phyloP scores from a whole-genome alignment of 2,888 invertebrate species.

The Eudasyphora cyanicolor region DNA sequence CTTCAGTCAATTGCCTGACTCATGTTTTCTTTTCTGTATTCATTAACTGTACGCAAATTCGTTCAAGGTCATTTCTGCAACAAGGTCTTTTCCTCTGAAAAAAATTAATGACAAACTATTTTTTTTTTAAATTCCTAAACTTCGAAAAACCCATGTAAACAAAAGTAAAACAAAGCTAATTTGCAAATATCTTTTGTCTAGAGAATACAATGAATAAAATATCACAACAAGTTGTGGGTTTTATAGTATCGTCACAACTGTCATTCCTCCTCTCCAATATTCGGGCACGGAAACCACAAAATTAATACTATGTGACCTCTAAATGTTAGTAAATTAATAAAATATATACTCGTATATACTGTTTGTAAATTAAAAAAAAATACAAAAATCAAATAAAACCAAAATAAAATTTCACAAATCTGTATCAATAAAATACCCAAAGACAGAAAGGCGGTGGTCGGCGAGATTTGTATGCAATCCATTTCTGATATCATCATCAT shows the following conservation, averaged over 20 bases:
- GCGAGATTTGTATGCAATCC: background rate
- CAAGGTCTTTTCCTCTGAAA: background rate
- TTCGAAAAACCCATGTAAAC: background rate
- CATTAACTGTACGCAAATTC: no score
- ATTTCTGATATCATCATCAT: background rate
- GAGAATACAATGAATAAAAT: background rate
- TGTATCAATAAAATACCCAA: background rate
- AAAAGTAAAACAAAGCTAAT: background rate
- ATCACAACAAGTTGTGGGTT: background rate
- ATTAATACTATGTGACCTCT: background rate
- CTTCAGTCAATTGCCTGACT: no score
- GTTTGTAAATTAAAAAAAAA: background rate
- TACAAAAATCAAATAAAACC: constrained; percentile 3
- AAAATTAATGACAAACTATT: background rate
- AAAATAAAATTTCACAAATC: background rate
- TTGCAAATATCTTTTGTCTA: constrained; percentile 6
- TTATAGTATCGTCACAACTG: background rate
- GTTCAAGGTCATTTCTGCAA: background rate
- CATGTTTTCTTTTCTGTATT: no score
- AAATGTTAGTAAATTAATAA: background rate
- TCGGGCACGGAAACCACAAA: background rate
- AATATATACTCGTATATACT: no score
- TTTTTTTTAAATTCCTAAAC: background rate
- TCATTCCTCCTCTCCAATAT: background rate
- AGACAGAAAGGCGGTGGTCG: background rate